These are phyloP conservation scores for Cuculus canorus DNA, from an alignment of 2,797 vertebrate species.

Conservation along the genomic window DNA sequence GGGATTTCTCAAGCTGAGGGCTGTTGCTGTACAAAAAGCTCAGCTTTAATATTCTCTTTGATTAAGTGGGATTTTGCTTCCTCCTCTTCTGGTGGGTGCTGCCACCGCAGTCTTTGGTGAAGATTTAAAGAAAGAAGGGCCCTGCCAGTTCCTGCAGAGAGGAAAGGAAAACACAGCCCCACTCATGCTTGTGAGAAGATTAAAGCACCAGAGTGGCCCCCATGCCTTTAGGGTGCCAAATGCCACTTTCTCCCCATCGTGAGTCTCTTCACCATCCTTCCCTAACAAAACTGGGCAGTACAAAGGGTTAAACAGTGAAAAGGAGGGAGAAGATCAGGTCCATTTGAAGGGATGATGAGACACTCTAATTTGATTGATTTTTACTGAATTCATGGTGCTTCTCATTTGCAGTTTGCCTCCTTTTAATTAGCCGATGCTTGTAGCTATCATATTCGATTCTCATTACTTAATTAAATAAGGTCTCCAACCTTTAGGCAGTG, in stretches of 20 bases:
- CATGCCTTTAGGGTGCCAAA: background rate
- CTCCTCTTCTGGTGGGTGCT: conserved; percentile 7
- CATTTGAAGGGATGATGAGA: background rate
- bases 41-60: conserved; percentile 54
- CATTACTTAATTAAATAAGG: conserved; percentile 55
- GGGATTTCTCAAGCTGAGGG: conserved; percentile 44
- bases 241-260: fast-evolving
- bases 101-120: background rate
- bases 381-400: conserved; percentile 26
- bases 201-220: background rate
- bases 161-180: background rate
- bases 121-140: background rate
- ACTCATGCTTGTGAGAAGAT: fast-evolving
- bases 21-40: conserved; percentile 20
- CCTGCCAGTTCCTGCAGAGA: background rate
- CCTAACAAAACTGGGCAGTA: background rate
- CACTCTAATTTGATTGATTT: conserved; percentile 46
- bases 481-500: conserved; percentile 36
- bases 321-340: background rate
- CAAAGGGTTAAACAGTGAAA: background rate
- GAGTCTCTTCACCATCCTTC: background rate
- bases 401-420: conserved; percentile 57
- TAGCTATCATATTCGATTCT: conserved; percentile 57
- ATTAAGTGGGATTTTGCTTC: conserved; percentile 34
- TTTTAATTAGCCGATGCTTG: conserved; percentile 55